Evolutionary conservation across 2,888 invertebrate species (phyloP).

Genomic region (Nomada goodeniana): DNA sequence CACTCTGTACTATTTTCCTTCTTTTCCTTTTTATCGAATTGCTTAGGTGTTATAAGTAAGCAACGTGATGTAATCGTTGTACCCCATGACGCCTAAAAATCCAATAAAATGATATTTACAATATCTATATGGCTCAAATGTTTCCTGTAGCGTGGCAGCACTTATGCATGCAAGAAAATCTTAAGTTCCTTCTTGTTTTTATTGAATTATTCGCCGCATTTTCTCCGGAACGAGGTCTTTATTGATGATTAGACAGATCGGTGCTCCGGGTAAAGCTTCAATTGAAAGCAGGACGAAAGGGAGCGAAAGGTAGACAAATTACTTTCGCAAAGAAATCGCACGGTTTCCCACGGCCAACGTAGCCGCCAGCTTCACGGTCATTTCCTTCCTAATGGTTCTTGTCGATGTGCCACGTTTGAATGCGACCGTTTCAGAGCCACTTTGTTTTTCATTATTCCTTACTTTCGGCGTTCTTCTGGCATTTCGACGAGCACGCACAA

Average conservation of each 20-base stretch:
- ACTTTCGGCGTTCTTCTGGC: background rate
- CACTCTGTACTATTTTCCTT: background rate
- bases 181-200: too few species aligned
- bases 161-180: too few species aligned
- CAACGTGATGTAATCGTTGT: conserved; percentile 75
- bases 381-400: conserved; percentile 57
- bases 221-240: too few species aligned
- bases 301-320: conserved; percentile 54
- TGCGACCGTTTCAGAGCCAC: conserved; percentile 33
- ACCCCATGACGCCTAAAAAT: conserved; percentile 74
- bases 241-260: background rate
- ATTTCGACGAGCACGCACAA: background rate
- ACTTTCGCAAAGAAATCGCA: conserved; percentile 62
- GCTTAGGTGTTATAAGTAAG: conserved; percentile 74
- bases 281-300: conserved; percentile 19
- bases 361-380: conserved; percentile 46
- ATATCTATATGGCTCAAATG: conserved; percentile 34
- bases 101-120: conserved; percentile 75
- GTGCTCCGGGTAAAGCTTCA: background rate
- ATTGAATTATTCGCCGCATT: too few species aligned
- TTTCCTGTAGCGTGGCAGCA: too few species aligned
- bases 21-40: conserved; percentile 60
- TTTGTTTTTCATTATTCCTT: conserved; percentile 47
- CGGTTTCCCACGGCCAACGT: conserved; percentile 34
- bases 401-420: conserved; percentile 31